Evolutionary conservation across 2,113 vertebrate genomes (phyloP).

Genomic region (Noctilio leporinus): DNA sequence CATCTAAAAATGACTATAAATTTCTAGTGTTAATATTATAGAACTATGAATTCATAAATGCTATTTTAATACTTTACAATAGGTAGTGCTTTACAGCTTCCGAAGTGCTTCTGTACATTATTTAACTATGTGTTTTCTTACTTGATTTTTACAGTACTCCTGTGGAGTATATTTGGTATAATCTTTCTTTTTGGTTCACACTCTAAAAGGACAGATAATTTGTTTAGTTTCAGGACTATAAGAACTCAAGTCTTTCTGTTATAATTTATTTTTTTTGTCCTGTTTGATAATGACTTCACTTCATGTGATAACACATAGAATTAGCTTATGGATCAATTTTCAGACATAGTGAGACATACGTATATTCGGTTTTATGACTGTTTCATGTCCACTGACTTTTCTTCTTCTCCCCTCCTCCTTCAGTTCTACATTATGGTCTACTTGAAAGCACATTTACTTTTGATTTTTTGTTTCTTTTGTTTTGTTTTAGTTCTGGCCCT

Average conservation of each 20-base stretch:
- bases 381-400: background rate
- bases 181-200: background rate
- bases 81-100: background rate
- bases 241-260: background rate
- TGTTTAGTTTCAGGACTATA: background rate
- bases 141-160: background rate
- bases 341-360: background rate
- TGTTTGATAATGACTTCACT: background rate
- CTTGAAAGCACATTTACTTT: constrained; percentile 23
- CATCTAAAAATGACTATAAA: background rate
- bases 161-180: background rate
- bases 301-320: background rate
- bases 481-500: constrained; percentile 80
- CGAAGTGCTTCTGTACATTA: background rate
- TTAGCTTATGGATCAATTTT: background rate
- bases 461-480: constrained; percentile 67
- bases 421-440: background rate
- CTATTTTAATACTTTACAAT: background rate
- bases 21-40: background rate
- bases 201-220: background rate
- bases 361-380: background rate
- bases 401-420: too few species aligned
- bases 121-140: background rate
- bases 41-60: background rate
- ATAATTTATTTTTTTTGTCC: background rate